phyloP scores from a whole-genome alignment of 2,797 vertebrate species.

The Crypturellus tataupa region DNA sequence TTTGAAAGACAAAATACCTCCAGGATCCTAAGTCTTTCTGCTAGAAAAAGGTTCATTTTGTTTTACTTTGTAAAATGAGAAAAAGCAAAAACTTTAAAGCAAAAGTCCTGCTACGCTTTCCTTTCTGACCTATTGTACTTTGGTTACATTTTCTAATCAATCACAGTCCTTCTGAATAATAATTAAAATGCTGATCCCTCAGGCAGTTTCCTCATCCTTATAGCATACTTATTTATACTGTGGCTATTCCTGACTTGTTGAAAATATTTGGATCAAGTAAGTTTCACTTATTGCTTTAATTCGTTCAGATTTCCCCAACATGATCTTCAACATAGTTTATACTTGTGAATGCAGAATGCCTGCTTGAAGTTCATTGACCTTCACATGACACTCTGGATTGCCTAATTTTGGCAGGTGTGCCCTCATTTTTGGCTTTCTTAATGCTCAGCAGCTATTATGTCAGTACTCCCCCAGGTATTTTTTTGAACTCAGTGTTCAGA shows the following conservation, averaged over 20 bases:
- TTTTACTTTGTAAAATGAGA: not conserved
- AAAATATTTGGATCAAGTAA: conserved; percentile 47
- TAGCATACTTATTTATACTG: not conserved
- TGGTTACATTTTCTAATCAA: conserved; percentile 41
- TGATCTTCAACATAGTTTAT: not conserved
- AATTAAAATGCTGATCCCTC: conserved; percentile 37
- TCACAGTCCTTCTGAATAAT: conserved; percentile 27
- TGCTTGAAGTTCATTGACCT: conserved; percentile 8
- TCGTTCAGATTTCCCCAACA: not conserved
- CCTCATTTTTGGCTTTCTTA: conserved; percentile 11
- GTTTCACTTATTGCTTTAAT: not conserved
- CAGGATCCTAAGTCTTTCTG: not conserved
- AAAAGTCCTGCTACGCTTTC: not conserved
- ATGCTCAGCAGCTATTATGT: not conserved
- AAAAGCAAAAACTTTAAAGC: conserved; percentile 32
- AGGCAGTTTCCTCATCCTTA: not conserved
- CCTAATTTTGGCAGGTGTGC: conserved; percentile 32
- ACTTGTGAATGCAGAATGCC: not conserved
- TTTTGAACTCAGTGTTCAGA: conserved; percentile 3
- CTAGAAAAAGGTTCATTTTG: not conserved
- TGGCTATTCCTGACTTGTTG: conserved; percentile 56
- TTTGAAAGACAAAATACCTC: not conserved
- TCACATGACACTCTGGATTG: conserved; percentile 8
- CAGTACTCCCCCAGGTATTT: not conserved
- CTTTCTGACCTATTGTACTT: not conserved